A percentile compares a stretch with the other conserved stretches of the same genome.
Conservation (phyloP, 2,113 vertebrate species). For the Protomyctophum bolini region DNA sequence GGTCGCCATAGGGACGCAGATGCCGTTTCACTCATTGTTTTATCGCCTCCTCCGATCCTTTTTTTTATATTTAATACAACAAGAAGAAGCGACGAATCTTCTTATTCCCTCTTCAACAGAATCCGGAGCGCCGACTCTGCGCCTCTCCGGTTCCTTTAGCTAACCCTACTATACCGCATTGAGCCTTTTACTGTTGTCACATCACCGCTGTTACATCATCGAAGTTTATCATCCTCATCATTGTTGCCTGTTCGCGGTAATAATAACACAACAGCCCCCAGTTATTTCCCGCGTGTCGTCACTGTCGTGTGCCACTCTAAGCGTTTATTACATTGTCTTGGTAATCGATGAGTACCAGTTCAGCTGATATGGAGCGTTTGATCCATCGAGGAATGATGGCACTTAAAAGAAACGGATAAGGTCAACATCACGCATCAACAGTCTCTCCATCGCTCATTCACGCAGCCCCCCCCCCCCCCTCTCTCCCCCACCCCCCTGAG, state of each 20-base stretch:
- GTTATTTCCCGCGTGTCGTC: not conserved
- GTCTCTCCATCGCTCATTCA: constrained; percentile 60
- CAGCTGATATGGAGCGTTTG: not conserved
- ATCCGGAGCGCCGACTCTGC: too few relatives aligned
- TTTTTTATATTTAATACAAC: constrained; percentile 26
- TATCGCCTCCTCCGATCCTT: constrained; percentile 30
- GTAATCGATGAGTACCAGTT: not conserved
- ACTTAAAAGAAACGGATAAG: constrained; percentile 49
- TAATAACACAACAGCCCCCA: too few relatives aligned
- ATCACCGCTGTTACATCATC: not conserved
- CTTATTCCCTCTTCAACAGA: not conserved
- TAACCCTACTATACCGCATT: not conserved
- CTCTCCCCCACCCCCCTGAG: constrained; percentile 22
- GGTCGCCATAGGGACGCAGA: constrained; percentile 73
- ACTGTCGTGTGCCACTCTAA: not conserved
- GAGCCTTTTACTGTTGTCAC: not conserved
- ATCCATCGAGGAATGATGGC: constrained; percentile 30
- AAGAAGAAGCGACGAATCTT: constrained; percentile 7
- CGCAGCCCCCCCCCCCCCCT: constrained; percentile 28
- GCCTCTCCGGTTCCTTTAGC: too few relatives aligned
- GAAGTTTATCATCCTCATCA: constrained; percentile 38
- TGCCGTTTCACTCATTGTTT: constrained; percentile 75
- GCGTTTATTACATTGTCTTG: not conserved
- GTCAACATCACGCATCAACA: constrained; percentile 67
- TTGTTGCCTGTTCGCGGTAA: too few relatives aligned